phyloP scores from a whole-genome alignment of 1,140 invertebrate genomes.

The Zelostemma sp. region DNA sequence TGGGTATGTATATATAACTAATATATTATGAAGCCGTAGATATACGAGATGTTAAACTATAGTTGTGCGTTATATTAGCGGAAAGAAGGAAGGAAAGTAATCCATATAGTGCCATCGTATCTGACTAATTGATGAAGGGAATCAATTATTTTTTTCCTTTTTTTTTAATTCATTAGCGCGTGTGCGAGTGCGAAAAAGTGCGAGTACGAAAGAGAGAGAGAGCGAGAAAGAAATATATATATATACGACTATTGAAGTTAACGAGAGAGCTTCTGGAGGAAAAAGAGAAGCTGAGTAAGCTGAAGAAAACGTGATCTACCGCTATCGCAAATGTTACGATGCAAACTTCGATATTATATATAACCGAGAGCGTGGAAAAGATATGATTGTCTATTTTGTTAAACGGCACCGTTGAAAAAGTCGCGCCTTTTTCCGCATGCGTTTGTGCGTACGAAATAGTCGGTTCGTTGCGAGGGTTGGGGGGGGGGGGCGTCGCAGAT shows the following conservation, averaged over 20 bases:
- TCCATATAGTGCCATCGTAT: conserved; percentile 69
- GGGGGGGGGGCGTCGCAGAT: conserved; percentile 14
- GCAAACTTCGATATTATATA: conserved; percentile 35
- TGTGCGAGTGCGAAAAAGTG: conserved; percentile 13
- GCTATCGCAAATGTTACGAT: conserved; percentile 30
- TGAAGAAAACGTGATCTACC: conserved; percentile 27
- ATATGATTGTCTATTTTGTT: conserved; percentile 44
- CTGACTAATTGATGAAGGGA: conserved; percentile 58
- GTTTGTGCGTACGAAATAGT: neutral
- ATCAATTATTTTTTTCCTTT: conserved; percentile 40
- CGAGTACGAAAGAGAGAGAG: conserved; percentile 1
- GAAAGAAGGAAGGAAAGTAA: conserved; percentile 55
- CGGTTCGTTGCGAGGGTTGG: conserved; percentile 21
- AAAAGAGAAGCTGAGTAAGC: neutral
- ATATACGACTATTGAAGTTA: conserved; percentile 10
- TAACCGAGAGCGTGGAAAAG: conserved; percentile 32
- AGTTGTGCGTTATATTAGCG: conserved; percentile 55
- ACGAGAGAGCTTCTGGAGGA: neutral
- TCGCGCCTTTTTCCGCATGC: neutral
- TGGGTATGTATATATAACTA: conserved; percentile 58
- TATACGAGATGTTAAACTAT: conserved; percentile 52
- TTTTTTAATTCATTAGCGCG: conserved; percentile 21
- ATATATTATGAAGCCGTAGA: conserved; percentile 45
- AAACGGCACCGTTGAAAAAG: conserved; percentile 19
- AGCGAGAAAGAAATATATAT: conserved; percentile 6